Evolutionary conservation across 2,797 vertebrate species (phyloP), one percentile per base, ranked within the genome.

Genomic region (Sebastes nivosus): DNA sequence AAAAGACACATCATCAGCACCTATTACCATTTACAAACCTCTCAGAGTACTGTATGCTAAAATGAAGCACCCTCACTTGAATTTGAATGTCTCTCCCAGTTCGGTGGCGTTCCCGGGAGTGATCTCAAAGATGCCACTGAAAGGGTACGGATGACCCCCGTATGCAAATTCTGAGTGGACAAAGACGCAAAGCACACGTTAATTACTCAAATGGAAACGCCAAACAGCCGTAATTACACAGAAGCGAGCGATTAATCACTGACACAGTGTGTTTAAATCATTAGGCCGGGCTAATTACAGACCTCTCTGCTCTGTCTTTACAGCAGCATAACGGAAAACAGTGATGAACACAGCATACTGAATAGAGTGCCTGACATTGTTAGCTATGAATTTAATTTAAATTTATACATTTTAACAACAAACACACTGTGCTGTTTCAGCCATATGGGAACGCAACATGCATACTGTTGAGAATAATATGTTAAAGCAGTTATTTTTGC

Each of bases 91-190:
- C 89, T 98, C 97, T 76, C 96, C 97, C 77, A 98, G 95, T 79
- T 99, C 97, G 27, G 95, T 80, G 0, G 97, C 97, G 52, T 96
- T 97, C 74, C 97, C 96, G 12, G 96, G 97, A 88, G 94, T 98
- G 93, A 99, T 97, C 89, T 98, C 97, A 71, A 98, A 98, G 94
- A 99, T 97, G 74, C 97, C 97, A 85, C 97, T 97, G 94, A 98
- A 99, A 67, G 97, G 97, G 85, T 97, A 99, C 1, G 97, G 97
- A 82, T 98, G 97, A 13, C 97, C 97, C 66, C 97, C 98, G 74
- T 99, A 99, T 88, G 98, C 98, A 95, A 98, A 99, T 77, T 99
- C 98, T 99, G 89, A 46, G 84, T 73, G 34, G 64, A 80, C 54
- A 75, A 24, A 80, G 54, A 80, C 13, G 20, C 29, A 85, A 81